A percentile compares a stretch with the other conserved stretches of the same genome.
phyloP scores from a whole-genome alignment of 2,113 vertebrate species.

The Donacobius atricapilla region DNA sequence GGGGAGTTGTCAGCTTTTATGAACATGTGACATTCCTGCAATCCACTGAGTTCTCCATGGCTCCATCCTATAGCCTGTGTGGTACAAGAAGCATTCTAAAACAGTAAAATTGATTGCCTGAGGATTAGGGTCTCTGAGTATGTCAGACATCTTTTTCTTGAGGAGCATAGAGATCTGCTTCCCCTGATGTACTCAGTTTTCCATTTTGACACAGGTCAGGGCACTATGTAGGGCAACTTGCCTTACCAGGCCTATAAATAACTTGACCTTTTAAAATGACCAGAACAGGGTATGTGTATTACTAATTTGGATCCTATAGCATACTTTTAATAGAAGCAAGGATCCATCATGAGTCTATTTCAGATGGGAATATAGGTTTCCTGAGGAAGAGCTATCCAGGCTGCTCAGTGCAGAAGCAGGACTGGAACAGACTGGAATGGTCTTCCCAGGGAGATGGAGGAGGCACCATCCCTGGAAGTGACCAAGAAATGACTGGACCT shows the following conservation, averaged over 20 bases:
- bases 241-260: background rate
- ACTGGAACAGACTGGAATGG: background rate
- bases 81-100: background rate
- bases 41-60: fast-evolving
- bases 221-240: background rate
- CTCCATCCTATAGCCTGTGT: background rate
- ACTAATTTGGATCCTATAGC: background rate
- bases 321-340: background rate
- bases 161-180: background rate
- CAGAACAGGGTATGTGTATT: background rate
- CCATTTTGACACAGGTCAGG: background rate
- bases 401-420: background rate
- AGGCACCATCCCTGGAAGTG: background rate
- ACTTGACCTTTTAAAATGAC: background rate
- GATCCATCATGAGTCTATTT: background rate
- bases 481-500: background rate
- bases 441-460: background rate
- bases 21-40: background rate
- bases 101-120: background rate
- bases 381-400: background rate
- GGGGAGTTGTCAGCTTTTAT: background rate
- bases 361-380: background rate
- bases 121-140: background rate
- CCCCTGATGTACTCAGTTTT: background rate
- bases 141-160: background rate